Evolutionary conservation across 2,888 invertebrate genomes (phyloP), one percentile per base, ranked within the genome.

Genomic region (Cheilosia vernalis): DNA sequence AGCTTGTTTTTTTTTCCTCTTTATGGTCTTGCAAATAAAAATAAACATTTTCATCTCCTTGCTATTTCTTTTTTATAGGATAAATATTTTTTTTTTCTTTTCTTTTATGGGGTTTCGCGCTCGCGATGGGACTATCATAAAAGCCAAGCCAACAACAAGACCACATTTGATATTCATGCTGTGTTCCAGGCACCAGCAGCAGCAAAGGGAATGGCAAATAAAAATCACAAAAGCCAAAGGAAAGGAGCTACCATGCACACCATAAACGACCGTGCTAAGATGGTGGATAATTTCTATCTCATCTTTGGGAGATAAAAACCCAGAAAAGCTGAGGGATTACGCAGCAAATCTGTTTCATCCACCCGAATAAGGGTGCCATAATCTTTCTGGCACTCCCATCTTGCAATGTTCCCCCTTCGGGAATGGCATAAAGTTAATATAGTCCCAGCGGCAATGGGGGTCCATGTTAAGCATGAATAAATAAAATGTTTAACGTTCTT

Each of bases 301-400:
- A 85, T 81, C 85, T 81, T 63, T 49, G 55, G 76, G 81, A 85
- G 77, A 58, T 37, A 72, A 37, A 82, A 53, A 56, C 60, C 47
- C 44, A 61, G 42, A 56, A 77, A 77, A 81, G 61, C 81, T 85
- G 66, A 85, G 85, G 85, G 85, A 85, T 85, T 85, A 85, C 81
- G 81, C 85, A 81, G 85, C 85, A 85, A 85, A 85, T 81, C 85
- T 85, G 85, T 85, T 84, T 85, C 70, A 85, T 85, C 85, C 85
- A 81, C 85, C 85, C 85, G 85, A 85, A 81, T 85, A 85, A 76
- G 84, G 84, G 84, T 84, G 84, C 84, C 81, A 85, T 85, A 85
- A 85, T 85, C 81, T 85, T 76, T 61, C 56, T 56, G 85, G 76
- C 81, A 81, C 81, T 85, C 81, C 76, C n/a, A 49, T 63, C 44